Evolutionary conservation across 2,888 invertebrate species (phyloP).

Genomic region (Seira musarum): DNA sequence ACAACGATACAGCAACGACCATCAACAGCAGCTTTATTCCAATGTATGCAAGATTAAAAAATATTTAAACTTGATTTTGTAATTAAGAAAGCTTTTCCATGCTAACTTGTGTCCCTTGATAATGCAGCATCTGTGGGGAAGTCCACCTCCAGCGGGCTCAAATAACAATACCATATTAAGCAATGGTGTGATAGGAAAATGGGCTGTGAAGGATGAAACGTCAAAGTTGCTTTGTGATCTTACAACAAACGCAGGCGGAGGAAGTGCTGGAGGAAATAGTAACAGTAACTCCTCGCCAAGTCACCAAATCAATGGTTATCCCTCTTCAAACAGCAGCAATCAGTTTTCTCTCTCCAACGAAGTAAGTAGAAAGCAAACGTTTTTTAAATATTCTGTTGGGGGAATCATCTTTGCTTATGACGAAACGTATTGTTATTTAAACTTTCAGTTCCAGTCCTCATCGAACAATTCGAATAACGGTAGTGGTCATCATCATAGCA

Average conservation of each 20-base stretch:
- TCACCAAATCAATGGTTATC: slow-evolving; percentile 70
- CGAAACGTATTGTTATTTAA: no score
- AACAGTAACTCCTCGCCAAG: slow-evolving; percentile 72
- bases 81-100: neutral
- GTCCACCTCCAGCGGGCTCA: slow-evolving; percentile 72
- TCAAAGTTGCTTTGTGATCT: slow-evolving; percentile 89
- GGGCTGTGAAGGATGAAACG: slow-evolving; percentile 90
- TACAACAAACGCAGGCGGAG: slow-evolving; percentile 72
- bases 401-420: neutral
- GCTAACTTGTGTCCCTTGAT: neutral
- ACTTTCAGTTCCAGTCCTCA: slow-evolving; percentile 48
- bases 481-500: slow-evolving; percentile 51
- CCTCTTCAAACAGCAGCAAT: slow-evolving; percentile 59
- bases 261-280: slow-evolving; percentile 25
- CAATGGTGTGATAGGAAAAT: slow-evolving; percentile 76
- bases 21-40: slow-evolving; percentile 82
- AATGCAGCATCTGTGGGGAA: slow-evolving; percentile 57
- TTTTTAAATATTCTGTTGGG: neutral
- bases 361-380: slow-evolving; percentile 32
- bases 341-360: slow-evolving; percentile 55
- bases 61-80: neutral
- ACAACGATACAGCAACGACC: slow-evolving; percentile 89
- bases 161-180: slow-evolving; percentile 54
- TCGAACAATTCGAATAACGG: slow-evolving; percentile 42
- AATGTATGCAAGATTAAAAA: slow-evolving; percentile 63